Evolutionary conservation across 2,888 invertebrate genomes (phyloP).

Genomic region (Eupithecia tripunctaria): DNA sequence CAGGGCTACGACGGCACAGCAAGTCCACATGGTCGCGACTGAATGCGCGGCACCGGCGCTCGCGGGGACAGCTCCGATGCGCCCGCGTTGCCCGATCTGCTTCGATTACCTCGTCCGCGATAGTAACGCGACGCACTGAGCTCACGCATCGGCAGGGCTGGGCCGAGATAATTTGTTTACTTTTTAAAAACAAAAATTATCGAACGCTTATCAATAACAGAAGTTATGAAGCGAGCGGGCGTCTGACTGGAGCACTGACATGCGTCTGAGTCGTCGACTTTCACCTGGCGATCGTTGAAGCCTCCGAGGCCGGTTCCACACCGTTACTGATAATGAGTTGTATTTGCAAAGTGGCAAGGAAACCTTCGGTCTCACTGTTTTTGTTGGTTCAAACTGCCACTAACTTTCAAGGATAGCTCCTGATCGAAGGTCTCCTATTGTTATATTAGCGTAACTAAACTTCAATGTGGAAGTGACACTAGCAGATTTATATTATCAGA

Average conservation of each 20-base stretch:
- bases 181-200: constrained; percentile 45
- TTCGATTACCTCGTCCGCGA: constrained; percentile 61
- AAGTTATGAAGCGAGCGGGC: constrained; percentile 54
- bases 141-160: constrained; percentile 54
- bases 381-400: constrained; percentile 30
- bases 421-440: constrained; percentile 37
- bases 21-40: constrained; percentile 72
- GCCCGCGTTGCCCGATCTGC: constrained; percentile 60
- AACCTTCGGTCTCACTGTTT: constrained; percentile 47
- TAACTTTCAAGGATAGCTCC: constrained; percentile 40
- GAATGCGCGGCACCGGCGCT: constrained; percentile 51
- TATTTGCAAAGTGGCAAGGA: constrained; percentile 62
- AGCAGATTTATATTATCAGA: constrained; percentile 8
- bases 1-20: constrained; percentile 67
- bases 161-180: constrained; percentile 72
- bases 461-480: constrained; percentile 17
- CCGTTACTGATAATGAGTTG: constrained; percentile 76
- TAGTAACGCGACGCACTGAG: constrained; percentile 61
- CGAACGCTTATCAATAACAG: constrained; percentile 45
- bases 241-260: constrained; percentile 65
- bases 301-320: constrained; percentile 72
- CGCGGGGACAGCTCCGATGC: constrained; percentile 41
- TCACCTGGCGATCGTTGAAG: constrained; percentile 72
- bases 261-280: constrained; percentile 79
- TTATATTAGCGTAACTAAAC: constrained; percentile 27